Evolutionary conservation across 2,113 vertebrate genomes (phyloP), one percentile per base, ranked within the genome.

Genomic region (Tamias sibiricus): DNA sequence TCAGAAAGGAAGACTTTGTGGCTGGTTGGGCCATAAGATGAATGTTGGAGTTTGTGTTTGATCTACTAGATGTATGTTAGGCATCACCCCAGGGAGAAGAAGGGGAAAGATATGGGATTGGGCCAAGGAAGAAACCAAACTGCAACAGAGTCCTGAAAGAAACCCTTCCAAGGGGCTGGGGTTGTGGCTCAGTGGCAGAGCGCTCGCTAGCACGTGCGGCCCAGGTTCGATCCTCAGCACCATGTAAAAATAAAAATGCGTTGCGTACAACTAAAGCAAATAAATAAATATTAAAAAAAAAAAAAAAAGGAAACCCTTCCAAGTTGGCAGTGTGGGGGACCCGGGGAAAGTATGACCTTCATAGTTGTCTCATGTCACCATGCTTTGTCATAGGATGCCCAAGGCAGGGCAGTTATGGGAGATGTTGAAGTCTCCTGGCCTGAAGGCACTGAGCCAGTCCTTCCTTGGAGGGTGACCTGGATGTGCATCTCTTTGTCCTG

Each of bases 271-370:
- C n/a, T n/a, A n/a, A n/a, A n/a, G n/a, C n/a, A n/a, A n/a, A n/a
- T n/a, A n/a, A n/a, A n/a, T n/a, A n/a, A n/a, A n/a, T n/a, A n/a
- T n/a, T n/a, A n/a, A n/a, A n/a, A n/a, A n/a, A n/a, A n/a, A n/a
- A n/a, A n/a, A n/a, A n/a, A n/a, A n/a, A n/a, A n/a, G n/a, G n/a
- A n/a, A 49, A 49, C 0, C 47, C 37, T 35, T 32, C 4, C 20
- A 64, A 9, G 22, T 4, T 0, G 3, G 30, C 12, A 5, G 28
- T 11, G 59, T 62, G 14, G 37, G 64, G 9, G 1, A 8, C 62
- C 26, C 72, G 75, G 68, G 40, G n/a, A 22, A 54, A 30, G 4
- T 35, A 1, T 35, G 52, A 8, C 20, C 66, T 9, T 69, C n/a
- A 28, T 40, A 22, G 1, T 71, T 59, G 26, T 62, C 30, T 75